Evolutionary conservation across 30 jellyfish, hydroid and myxozoan genomes (phyloP), one percentile per base, ranked within the genome.

Genomic region (Clytia hemisphaerica): DNA sequence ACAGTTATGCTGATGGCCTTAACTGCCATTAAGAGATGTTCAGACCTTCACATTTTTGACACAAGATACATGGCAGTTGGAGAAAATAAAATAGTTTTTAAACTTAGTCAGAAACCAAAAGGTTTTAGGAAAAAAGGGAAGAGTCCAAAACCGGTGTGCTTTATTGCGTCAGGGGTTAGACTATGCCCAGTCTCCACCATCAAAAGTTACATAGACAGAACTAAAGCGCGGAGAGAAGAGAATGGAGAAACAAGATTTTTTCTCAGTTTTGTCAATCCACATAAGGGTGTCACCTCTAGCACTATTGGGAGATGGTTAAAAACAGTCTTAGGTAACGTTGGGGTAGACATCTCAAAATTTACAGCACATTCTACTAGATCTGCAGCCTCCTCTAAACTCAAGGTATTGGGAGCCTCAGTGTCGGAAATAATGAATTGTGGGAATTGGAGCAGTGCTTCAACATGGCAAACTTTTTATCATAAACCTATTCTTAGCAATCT

Each of bases 391-490:
- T 50, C 64, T 5, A n/a, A n/a, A n/a, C n/a, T n/a, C n/a, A n/a
- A n/a, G n/a, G n/a, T n/a, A n/a, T n/a, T n/a, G n/a, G n/a, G n/a
- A n/a, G n/a, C n/a, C n/a, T n/a, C n/a, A n/a, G n/a, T n/a, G n/a
- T n/a, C n/a, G n/a, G n/a, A n/a, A n/a, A n/a, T n/a, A n/a, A n/a
- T n/a, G n/a, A n/a, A n/a, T n/a, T n/a, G 6, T 6, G 21, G 64
- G 64, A 50, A 50, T 50, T 50, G 21, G 64, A 50, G 25, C 10
- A 33, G 64, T n/a, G 64, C 19, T 33, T 50, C 64, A 50, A 42
- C 15, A 9, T 42, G 64, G 64, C 32, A 50, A 50, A 50, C 19
- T n/a, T 34, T 7, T 34, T 5, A 50, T n/a, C 64, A 50, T 50
- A 7, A 50, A n/a, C 19, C n/a, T n/a, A n/a, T n/a, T n/a, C n/a